phyloP scores from a whole-genome alignment of 2,888 invertebrate genomes.

The Chelonus formosanus region DNA sequence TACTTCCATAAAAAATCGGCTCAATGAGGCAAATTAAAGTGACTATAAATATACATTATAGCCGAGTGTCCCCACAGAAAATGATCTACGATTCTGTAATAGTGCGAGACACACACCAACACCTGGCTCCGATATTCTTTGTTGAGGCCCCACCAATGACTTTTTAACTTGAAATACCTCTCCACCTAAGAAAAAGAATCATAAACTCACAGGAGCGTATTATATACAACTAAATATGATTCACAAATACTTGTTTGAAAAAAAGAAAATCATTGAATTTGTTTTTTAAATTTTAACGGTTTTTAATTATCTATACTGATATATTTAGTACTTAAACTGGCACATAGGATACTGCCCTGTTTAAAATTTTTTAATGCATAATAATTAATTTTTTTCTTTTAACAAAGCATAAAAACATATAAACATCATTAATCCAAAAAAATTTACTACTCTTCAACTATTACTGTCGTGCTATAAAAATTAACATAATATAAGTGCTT shows the following conservation, averaged over 20 bases:
- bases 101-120: slow-evolving; percentile 57
- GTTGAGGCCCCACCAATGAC: slow-evolving; percentile 36
- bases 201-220: slow-evolving; percentile 52
- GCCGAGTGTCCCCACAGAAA: slow-evolving; percentile 51
- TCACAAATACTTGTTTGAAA: slow-evolving; percentile 54
- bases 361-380: no score
- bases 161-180: slow-evolving; percentile 38
- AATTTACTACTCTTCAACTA: no score
- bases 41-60: slow-evolving; percentile 52
- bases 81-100: slow-evolving; percentile 64
- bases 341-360: no score
- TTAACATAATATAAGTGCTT: no score
- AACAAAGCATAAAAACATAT: no score
- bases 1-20: slow-evolving; percentile 53
- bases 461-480: no score
- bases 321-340: no score
- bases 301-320: no score
- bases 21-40: slow-evolving; percentile 59
- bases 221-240: slow-evolving; percentile 53
- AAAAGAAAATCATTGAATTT: not conserved
- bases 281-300: no score
- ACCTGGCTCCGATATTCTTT: slow-evolving; percentile 57
- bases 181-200: slow-evolving; percentile 37
- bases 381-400: no score
- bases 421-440: no score